Conservation (phyloP, 2,797 vertebrate species). For the Pogoniulus pusillus region DNA sequence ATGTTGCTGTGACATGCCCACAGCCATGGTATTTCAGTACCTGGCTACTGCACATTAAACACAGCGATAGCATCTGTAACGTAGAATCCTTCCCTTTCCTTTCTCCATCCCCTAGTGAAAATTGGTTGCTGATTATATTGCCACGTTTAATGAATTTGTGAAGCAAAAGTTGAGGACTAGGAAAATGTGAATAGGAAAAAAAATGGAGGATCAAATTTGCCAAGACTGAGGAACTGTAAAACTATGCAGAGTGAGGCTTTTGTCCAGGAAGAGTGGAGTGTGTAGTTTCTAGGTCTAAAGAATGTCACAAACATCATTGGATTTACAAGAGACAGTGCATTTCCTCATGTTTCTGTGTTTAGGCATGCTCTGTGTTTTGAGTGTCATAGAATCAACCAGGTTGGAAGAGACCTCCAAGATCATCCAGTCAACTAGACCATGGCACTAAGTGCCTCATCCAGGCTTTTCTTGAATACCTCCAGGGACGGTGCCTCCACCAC, state of each 20-base stretch:
- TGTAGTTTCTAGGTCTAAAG: background rate
- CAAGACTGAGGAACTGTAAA: background rate
- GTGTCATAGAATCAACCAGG: too few species aligned
- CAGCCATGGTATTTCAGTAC: background rate
- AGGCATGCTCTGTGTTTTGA: too few species aligned
- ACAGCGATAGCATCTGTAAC: background rate
- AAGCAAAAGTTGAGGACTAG: background rate
- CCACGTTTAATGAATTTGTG: conserved; percentile 5
- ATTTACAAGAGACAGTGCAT: background rate
- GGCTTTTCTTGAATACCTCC: too few species aligned
- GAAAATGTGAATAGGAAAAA: background rate
- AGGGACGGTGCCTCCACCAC: too few species aligned
- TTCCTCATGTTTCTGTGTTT: background rate
- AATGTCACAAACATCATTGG: background rate
- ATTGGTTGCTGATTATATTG: background rate
- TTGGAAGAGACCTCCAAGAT: too few species aligned
- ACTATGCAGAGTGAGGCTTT: accelerated
- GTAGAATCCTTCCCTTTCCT: background rate
- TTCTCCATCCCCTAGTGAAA: background rate
- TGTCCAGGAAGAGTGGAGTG: background rate
- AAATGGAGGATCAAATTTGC: background rate
- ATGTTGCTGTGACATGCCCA: background rate
- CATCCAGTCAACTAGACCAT: too few species aligned
- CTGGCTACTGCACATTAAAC: background rate
- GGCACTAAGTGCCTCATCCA: too few species aligned